Evolutionary conservation across 1,140 invertebrate genomes (phyloP).

Genomic region (Drosophila nebulosa): DNA sequence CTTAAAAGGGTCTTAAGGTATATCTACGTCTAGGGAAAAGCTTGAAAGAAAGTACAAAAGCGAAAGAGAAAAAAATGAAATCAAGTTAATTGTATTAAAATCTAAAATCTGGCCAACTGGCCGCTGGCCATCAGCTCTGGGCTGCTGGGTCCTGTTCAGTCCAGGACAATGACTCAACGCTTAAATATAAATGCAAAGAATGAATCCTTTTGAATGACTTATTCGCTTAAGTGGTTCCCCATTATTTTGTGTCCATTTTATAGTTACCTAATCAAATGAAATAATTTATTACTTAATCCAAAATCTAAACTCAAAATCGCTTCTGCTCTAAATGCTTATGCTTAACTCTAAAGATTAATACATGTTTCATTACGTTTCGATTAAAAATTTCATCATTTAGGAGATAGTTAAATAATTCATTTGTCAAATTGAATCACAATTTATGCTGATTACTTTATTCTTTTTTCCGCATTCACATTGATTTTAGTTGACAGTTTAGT

Average conservation of each 20-base stretch:
- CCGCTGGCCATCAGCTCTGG: too few species aligned
- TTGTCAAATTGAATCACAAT: too few species aligned
- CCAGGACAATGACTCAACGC: background rate
- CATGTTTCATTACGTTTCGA: too few species aligned
- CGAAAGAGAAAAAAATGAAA: background rate
- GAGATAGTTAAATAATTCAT: too few species aligned
- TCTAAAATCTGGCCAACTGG: background rate
- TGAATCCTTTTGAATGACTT: constrained; percentile 1
- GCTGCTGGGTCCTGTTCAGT: too few species aligned
- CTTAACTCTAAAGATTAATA: too few species aligned
- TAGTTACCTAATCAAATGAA: background rate
- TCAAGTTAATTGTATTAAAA: constrained; percentile 17
- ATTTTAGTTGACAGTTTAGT: too few species aligned
- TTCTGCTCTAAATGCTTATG: too few species aligned
- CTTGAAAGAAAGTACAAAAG: background rate
- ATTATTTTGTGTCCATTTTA: background rate
- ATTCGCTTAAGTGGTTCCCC: constrained; percentile 10
- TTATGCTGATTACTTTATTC: too few species aligned
- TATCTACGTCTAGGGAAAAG: background rate
- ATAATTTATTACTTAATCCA: background rate
- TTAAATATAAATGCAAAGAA: background rate
- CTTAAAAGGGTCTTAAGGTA: constrained; percentile 2
- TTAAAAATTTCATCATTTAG: too few species aligned
- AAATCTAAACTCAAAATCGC: too few species aligned
- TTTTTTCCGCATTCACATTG: too few species aligned